These are phyloP conservation scores for Dryoscopus gambensis DNA, from an alignment of 2,113 vertebrate species.

Conservation along the genomic window DNA sequence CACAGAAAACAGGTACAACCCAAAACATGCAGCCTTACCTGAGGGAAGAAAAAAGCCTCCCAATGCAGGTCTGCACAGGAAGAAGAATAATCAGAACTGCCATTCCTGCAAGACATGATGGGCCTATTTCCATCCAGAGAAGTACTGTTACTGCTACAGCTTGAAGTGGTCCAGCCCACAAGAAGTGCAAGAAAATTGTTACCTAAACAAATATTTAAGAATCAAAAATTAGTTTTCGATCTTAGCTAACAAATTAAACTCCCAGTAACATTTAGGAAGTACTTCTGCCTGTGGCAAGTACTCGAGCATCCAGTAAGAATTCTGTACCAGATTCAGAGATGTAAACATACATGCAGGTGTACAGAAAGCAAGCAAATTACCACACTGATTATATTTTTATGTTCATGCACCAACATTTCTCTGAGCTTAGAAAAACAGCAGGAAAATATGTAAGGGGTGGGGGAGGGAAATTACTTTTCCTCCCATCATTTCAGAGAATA, in stretches of 20 bases:
- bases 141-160: slow-evolving; percentile 81
- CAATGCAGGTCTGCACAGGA: slow-evolving; percentile 85
- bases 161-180: slow-evolving; percentile 92
- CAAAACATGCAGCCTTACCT: slow-evolving; percentile 72
- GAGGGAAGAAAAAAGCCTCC: slow-evolving; percentile 86
- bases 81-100: slow-evolving; percentile 87
- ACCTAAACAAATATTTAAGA: slow-evolving; percentile 73
- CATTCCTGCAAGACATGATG: slow-evolving; percentile 90
- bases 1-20: not conserved
- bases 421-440: not conserved
- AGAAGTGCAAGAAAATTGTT: slow-evolving; percentile 89
- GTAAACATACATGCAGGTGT: not conserved
- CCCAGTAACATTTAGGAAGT: not conserved
- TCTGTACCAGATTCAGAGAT: not conserved
- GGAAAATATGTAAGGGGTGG: not conserved
- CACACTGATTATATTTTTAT: not conserved
- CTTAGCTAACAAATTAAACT: not conserved
- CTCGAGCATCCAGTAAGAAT: not conserved
- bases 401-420: not conserved
- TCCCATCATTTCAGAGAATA: not conserved
- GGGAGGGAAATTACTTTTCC: not conserved
- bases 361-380: not conserved
- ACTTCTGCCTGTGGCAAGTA: not conserved
- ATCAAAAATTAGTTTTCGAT: not conserved
- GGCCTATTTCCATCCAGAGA: slow-evolving; percentile 90